phyloP scores from a whole-genome alignment of 2,797 vertebrate species.

The Atherinosoma microstoma region DNA sequence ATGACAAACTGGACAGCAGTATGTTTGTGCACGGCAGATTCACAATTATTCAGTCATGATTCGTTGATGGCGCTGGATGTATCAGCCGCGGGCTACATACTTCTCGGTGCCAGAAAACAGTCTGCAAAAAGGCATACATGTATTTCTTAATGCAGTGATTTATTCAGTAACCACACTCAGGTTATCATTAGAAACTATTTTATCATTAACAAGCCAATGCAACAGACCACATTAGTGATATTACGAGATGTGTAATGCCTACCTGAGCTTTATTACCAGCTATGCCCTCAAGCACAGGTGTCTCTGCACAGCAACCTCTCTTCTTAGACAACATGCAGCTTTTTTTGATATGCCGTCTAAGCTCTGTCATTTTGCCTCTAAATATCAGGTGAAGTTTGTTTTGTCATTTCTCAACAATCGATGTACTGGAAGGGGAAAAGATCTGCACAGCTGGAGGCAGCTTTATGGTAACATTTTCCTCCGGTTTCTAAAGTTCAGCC shows the following conservation, averaged over 20 bases:
- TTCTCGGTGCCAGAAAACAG: slow-evolving; percentile 27
- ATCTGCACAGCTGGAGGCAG: slow-evolving; percentile 72
- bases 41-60: slow-evolving; percentile 55
- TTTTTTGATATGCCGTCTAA: slow-evolving; percentile 51
- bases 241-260: slow-evolving; percentile 39
- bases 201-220: slow-evolving; percentile 30
- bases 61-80: slow-evolving; percentile 36
- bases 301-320: slow-evolving; percentile 39
- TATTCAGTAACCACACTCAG: slow-evolving; percentile 36
- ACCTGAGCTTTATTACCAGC: slow-evolving; percentile 44
- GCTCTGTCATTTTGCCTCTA: slow-evolving; percentile 56
- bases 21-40: slow-evolving; percentile 49
- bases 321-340: slow-evolving; percentile 30
- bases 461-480: slow-evolving; percentile 75
- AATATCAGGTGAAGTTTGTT: slow-evolving; percentile 66
- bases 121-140: slow-evolving; percentile 28
- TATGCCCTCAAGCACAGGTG: slow-evolving; percentile 41
- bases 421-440: slow-evolving; percentile 59
- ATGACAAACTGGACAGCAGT: slow-evolving; percentile 59
- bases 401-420: slow-evolving; percentile 70
- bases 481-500: slow-evolving; percentile 73
- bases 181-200: slow-evolving; percentile 54
- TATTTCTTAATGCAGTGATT: slow-evolving; percentile 53
- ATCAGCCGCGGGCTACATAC: slow-evolving; percentile 35
- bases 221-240: slow-evolving; percentile 29